These are phyloP conservation scores for Campoplex capitator DNA, from an alignment of 2,888 invertebrate genomes.

Conservation along the genomic window DNA sequence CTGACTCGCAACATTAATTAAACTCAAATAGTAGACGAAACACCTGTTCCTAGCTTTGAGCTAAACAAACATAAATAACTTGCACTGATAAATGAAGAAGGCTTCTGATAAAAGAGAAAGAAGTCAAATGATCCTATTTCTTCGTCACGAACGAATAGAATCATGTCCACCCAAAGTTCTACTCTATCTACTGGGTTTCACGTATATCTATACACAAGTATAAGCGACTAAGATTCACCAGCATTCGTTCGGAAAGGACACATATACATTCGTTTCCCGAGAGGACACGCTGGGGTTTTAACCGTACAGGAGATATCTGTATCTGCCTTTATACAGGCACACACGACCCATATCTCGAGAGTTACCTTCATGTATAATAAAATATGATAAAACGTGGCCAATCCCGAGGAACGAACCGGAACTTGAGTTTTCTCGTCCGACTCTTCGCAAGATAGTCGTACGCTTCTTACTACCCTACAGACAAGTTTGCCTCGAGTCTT, in stretches of 20 bases:
- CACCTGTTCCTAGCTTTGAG: neutral
- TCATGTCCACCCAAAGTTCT: slow-evolving; percentile 23
- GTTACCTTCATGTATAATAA: slow-evolving; percentile 78
- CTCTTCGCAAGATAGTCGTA: slow-evolving; percentile 61
- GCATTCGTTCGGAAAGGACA: slow-evolving; percentile 35
- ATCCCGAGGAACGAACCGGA: slow-evolving; percentile 74
- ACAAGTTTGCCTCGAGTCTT: slow-evolving; percentile 15
- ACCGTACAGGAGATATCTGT: slow-evolving; percentile 8
- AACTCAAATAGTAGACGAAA: neutral
- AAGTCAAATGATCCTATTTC: slow-evolving; percentile 26
- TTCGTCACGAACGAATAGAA: slow-evolving; percentile 2
- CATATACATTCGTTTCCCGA: slow-evolving; percentile 44
- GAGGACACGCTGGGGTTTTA: slow-evolving; percentile 28
- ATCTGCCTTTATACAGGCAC: slow-evolving; percentile 8
- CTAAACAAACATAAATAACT: slow-evolving; percentile 12
- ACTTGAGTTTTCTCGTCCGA: slow-evolving; percentile 69
- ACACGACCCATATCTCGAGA: slow-evolving; percentile 54
- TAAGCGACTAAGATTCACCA: slow-evolving; percentile 35
- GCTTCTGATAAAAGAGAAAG: neutral
- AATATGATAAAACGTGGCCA: slow-evolving; percentile 79
- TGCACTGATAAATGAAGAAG: no score
- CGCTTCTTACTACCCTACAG: slow-evolving; percentile 35
- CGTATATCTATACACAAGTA: neutral
- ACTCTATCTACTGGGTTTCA: slow-evolving; percentile 1
- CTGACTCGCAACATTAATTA: neutral